Conservation (phyloP, 2,888 invertebrate genomes). For the Mythimna impura region DNA sequence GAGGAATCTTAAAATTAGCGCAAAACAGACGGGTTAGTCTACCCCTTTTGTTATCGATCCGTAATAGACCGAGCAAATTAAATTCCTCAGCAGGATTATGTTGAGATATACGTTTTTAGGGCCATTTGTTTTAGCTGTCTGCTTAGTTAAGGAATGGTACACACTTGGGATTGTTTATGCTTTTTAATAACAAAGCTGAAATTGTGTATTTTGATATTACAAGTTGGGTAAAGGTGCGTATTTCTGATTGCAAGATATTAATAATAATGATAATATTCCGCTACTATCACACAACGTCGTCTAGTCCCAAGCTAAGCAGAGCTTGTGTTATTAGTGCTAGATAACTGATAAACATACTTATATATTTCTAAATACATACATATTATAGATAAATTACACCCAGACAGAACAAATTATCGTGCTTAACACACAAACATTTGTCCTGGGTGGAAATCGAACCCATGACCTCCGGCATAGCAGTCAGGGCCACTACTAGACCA, state of each 20-base stretch:
- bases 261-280: too few species aligned
- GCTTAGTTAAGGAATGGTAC: slow-evolving; percentile 35
- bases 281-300: too few species aligned
- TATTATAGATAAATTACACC: too few species aligned
- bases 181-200: slow-evolving; percentile 33
- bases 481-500: too few species aligned
- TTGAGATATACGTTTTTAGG: slow-evolving; percentile 60
- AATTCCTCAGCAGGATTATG: slow-evolving; percentile 66
- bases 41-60: slow-evolving; percentile 62
- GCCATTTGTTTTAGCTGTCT: slow-evolving; percentile 38
- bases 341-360: too few species aligned
- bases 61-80: slow-evolving; percentile 68
- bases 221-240: not conserved
- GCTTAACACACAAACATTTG: too few species aligned
- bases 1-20: slow-evolving; percentile 61
- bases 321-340: too few species aligned
- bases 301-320: too few species aligned
- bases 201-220: not conserved
- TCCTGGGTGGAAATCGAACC: too few species aligned
- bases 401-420: too few species aligned
- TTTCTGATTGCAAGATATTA: not conserved
- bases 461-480: too few species aligned
- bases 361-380: too few species aligned
- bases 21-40: slow-evolving; percentile 41
- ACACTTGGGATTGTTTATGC: slow-evolving; percentile 37